These are phyloP conservation scores for Hemiprocne comata DNA, from an alignment of 2,113 vertebrate genomes.

Conservation along the genomic window DNA sequence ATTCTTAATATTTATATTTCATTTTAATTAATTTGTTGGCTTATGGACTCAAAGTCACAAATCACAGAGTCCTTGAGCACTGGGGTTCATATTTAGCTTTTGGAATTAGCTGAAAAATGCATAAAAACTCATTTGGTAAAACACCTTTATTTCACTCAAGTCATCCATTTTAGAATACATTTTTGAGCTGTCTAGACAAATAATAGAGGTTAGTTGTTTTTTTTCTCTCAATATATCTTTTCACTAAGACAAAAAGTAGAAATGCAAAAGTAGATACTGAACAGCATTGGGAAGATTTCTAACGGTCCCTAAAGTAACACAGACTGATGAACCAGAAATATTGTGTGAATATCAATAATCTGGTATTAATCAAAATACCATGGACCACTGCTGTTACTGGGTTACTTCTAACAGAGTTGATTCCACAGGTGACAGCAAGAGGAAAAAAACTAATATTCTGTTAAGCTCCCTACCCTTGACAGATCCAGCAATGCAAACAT, in stretches of 20 bases:
- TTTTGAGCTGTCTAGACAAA: background rate
- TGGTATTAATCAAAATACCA: background rate
- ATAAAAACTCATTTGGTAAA: background rate
- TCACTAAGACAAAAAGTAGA: background rate
- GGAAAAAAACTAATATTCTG: background rate
- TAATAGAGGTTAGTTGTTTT: background rate
- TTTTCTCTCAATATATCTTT: background rate
- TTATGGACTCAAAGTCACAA: background rate
- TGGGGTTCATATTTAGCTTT: background rate
- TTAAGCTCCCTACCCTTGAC: background rate
- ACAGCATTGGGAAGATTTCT: background rate
- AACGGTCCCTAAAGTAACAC: background rate
- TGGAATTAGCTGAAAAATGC: background rate
- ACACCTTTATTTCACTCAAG: background rate
- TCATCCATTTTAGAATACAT: background rate
- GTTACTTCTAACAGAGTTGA: background rate
- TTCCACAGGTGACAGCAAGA: background rate
- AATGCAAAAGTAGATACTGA: background rate
- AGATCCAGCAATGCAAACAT: background rate
- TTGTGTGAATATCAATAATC: background rate
- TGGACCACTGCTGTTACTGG: background rate
- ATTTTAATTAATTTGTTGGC: constrained; percentile 2
- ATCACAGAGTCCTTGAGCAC: background rate
- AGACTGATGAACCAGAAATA: background rate
- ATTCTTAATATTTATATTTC: background rate